Evolutionary conservation across 2,797 vertebrate genomes (phyloP).

Genomic region (Coranthus polyacanthus): DNA sequence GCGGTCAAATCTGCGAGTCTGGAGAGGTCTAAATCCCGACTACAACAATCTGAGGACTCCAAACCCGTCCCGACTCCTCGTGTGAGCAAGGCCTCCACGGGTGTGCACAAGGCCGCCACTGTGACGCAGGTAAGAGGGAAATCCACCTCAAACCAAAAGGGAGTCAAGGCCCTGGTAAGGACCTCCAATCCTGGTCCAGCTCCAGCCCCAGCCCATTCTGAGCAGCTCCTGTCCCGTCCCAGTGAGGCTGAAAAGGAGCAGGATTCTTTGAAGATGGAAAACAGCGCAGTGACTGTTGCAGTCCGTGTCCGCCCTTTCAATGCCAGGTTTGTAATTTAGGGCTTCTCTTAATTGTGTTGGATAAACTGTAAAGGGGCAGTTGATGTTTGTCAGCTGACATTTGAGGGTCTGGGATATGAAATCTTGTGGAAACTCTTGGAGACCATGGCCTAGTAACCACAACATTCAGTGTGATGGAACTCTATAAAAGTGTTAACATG

Average conservation of each 20-base stretch:
- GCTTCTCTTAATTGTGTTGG: neutral
- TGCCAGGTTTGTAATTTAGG: slow-evolving; percentile 82
- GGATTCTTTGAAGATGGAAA: slow-evolving; percentile 85
- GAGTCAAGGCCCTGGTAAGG: slow-evolving; percentile 38
- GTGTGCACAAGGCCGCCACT: slow-evolving; percentile 36
- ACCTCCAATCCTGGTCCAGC: slow-evolving; percentile 23
- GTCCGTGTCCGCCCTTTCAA: slow-evolving; percentile 93
- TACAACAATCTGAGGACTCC: slow-evolving; percentile 19
- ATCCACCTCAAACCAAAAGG: slow-evolving; percentile 34
- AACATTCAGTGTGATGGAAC: neutral
- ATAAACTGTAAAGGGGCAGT: neutral
- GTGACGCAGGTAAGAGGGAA: slow-evolving; percentile 51
- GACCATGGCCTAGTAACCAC: too few species aligned
- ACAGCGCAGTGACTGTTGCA: slow-evolving; percentile 94
- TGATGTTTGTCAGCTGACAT: neutral
- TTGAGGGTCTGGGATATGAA: neutral
- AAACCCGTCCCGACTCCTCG: slow-evolving; percentile 50
- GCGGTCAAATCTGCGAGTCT: slow-evolving; percentile 63
- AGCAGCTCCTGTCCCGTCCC: slow-evolving; percentile 40
- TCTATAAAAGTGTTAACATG: neutral
- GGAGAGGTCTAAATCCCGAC: slow-evolving; percentile 74
- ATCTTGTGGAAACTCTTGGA: too few species aligned
- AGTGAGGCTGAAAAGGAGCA: slow-evolving; percentile 49
- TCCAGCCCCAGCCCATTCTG: slow-evolving; percentile 9
- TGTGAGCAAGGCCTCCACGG: slow-evolving; percentile 25